These are phyloP conservation scores for Chouioia cunea DNA, from an alignment of 2,888 invertebrate genomes.

Conservation along the genomic window DNA sequence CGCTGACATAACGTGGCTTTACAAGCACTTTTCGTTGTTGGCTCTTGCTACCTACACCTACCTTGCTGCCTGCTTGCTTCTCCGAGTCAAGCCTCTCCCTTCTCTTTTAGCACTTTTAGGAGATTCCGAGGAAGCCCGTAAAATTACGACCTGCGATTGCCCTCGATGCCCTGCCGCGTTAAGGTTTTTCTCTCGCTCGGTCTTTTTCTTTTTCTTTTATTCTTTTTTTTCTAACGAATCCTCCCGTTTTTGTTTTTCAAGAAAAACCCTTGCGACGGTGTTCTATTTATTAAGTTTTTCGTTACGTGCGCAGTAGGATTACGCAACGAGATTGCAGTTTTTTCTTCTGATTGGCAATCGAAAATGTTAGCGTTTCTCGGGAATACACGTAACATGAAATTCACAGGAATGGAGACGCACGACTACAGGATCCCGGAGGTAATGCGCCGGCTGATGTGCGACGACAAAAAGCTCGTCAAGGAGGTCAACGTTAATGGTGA, in stretches of 20 bases:
- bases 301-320: no score
- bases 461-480: constrained; percentile 70
- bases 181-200: neutral
- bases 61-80: no score
- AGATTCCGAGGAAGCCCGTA: constrained; percentile 43
- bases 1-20: constrained; percentile 44
- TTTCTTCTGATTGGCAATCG: no score
- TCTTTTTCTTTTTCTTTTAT: no score
- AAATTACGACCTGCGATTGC: constrained; percentile 28
- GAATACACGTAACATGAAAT: constrained; percentile 1
- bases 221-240: no score
- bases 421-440: constrained; percentile 71
- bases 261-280: neutral
- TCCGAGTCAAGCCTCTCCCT: neutral
- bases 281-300: no score
- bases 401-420: constrained; percentile 63
- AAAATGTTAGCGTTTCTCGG: no score
- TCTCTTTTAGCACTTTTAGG: constrained; percentile 49
- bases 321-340: no score
- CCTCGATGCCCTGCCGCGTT: neutral
- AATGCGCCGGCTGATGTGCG: constrained; percentile 72
- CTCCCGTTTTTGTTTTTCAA: neutral
- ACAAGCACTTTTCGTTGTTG: neutral
- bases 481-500: constrained; percentile 64
- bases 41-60: neutral